Percentiles rank a stretch among this genome's conserved stretches.
Evolutionary conservation across 37 sponge, comb jelly and placozoan species (phyloP).

Genomic region (Halichondria panicea): DNA sequence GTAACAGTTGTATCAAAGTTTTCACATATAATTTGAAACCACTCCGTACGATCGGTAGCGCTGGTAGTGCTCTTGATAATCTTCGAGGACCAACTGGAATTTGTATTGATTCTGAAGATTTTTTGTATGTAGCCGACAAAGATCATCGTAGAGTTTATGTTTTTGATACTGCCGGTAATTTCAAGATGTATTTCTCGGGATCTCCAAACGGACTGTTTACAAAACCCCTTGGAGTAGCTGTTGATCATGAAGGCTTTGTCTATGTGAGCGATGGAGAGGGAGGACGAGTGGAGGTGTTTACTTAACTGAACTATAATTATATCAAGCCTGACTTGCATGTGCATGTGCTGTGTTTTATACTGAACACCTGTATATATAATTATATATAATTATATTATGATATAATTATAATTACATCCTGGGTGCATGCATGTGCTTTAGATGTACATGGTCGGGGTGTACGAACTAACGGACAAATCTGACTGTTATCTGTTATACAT

Average conservation of each 20-base stretch:
- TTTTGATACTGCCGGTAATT: conserved; percentile 19
- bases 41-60: conserved; percentile 18
- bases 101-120: conserved; percentile 25
- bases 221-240: conserved; percentile 31
- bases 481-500: too few species aligned
- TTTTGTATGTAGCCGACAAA: conserved; percentile 37
- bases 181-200: conserved; percentile 12
- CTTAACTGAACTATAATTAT: background rate
- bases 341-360: too few species aligned
- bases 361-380: too few species aligned
- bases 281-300: conserved; percentile 11
- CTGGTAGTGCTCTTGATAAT: background rate
- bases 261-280: conserved; percentile 5
- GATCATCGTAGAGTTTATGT: conserved; percentile 1
- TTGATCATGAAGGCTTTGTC: conserved; percentile 4
- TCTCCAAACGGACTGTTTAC: background rate
- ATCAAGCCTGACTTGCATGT: too few species aligned
- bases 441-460: too few species aligned
- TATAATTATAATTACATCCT: too few species aligned
- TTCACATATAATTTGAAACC: conserved; percentile 12
- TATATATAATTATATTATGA: too few species aligned
- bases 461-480: too few species aligned
- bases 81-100: conserved; percentile 1
- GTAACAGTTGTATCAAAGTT: conserved; percentile 31
- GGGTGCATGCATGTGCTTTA: too few species aligned